Base-by-base conservation (phyloP, 1,140 invertebrate species). In the Stegodyphus dumicola region DNA sequence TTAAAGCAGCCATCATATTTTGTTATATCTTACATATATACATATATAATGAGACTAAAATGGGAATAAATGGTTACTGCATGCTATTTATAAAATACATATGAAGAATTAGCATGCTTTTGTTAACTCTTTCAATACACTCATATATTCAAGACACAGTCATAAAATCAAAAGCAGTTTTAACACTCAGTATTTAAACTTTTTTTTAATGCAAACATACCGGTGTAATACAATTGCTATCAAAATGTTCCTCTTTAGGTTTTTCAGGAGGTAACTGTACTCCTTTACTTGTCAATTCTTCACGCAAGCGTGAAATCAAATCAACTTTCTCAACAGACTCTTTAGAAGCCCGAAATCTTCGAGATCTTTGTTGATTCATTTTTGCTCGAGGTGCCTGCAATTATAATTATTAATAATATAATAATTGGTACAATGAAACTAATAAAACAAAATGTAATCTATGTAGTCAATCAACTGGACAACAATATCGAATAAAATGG, bases 291-390 rank as follows among this genome's bases (percentile, higher is more conserved):
- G 92, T 88, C 51, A 98, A 91, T 81, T 92, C 90, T 73, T 91
- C 89, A 88, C 92, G 92, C 65, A 99, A 93, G 74, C 94, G 92
- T 15, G 93, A 92, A 64, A 99, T 94, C 91, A 98, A 96, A 67
- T 94, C 92, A 73, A 94, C 93, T 90, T 99, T 99, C 91, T 99
- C 98, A 51, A 91, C 92, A 6, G 95, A 93, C 92, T 99, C 99
- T 91, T 99, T 99, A 0, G 98, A 96, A 0, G 98, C 97, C 60
- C 99, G 93, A 90, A 99, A 99, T 89, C 98, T 92, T 88, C 99
- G 93, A 17, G 98, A 99, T 88, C 99, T 92, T 91, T 99, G 99
- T 90, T 99, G 99, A 91, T 99, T 99, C 99, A 99, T 99, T 92
- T 99, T 99, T 13, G 98, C 98, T 90, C 97, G 92, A 6, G 97